A percentile compares a stretch with the other conserved stretches of the same genome.
These are phyloP conservation scores for Lycopodina hypogea DNA, from an alignment of 37 sponge, comb jelly and placozoan species.

Conservation along the genomic window DNA sequence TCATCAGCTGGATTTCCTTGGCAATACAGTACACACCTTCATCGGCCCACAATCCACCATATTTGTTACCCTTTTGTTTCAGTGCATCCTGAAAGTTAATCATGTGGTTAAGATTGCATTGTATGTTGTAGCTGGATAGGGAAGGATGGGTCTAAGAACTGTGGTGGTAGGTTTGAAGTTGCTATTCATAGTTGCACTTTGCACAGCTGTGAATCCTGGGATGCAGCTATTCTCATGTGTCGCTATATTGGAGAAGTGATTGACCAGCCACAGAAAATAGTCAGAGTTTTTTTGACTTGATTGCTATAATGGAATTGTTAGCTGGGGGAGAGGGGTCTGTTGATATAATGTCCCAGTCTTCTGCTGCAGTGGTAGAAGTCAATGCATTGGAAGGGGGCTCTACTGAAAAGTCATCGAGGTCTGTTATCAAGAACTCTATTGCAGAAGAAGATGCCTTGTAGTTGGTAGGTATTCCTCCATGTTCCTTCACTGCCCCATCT, in stretches of 20 bases:
- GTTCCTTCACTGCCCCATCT: constrained; percentile 2
- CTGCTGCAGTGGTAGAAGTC: background rate
- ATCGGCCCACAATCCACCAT: constrained; percentile 2
- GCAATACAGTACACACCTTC: constrained; percentile 1
- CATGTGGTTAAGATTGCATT: background rate
- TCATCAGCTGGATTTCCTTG: background rate
- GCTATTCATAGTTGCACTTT: background rate
- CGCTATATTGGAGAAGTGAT: background rate
- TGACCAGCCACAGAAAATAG: background rate
- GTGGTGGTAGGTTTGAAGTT: background rate
- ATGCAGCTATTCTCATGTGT: background rate
- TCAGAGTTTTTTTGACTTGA: background rate
- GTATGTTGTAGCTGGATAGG: constrained; percentile 1
- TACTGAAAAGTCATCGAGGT: background rate
- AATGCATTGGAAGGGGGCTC: background rate
- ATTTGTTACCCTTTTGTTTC: background rate
- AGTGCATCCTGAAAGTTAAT: background rate
- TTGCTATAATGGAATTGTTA: background rate
- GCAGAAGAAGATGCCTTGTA: background rate
- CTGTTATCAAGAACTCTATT: background rate
- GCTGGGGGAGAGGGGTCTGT: background rate
- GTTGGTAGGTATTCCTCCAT: background rate
- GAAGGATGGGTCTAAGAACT: background rate
- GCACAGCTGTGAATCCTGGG: constrained; percentile 2
- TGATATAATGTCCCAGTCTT: background rate